phyloP scores from a whole-genome alignment of 2,113 vertebrate genomes.

The Labeo rohita region DNA sequence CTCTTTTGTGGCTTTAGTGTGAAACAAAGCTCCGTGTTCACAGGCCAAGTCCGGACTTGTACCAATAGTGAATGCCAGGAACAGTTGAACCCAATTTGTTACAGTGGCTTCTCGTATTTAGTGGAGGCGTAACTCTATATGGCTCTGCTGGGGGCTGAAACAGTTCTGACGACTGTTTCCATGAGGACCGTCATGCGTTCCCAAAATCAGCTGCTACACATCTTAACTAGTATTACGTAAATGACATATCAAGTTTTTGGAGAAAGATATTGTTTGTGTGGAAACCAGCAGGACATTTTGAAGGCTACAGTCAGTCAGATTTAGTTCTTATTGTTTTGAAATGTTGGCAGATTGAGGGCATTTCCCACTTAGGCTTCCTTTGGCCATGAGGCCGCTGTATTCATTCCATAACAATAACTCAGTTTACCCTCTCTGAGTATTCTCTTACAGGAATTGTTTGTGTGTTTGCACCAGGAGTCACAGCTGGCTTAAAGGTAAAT shows the following conservation, averaged over 20 bases:
- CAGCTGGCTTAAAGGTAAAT: neutral
- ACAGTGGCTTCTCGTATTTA: slow-evolving; percentile 5
- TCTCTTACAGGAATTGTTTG: slow-evolving; percentile 24
- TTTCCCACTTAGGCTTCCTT: slow-evolving; percentile 44
- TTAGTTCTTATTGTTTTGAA: slow-evolving; percentile 40
- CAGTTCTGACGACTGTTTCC: neutral
- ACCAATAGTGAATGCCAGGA: slow-evolving; percentile 7
- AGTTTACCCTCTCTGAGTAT: neutral
- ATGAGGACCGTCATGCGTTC: neutral
- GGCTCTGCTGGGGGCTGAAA: neutral
- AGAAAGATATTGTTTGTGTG: slow-evolving; percentile 17
- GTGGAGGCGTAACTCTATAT: neutral
- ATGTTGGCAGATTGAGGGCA: slow-evolving; percentile 26
- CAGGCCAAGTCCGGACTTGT: slow-evolving; percentile 33
- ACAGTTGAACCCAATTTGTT: slow-evolving; percentile 10
- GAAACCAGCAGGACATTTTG: slow-evolving; percentile 7
- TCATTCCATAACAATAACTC: slow-evolving; percentile 30
- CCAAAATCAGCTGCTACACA: neutral
- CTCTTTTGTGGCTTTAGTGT: slow-evolving; percentile 7
- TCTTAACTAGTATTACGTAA: neutral
- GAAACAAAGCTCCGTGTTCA: neutral
- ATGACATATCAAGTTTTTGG: neutral
- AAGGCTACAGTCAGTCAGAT: slow-evolving; percentile 12
- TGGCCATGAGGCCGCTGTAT: slow-evolving; percentile 22
- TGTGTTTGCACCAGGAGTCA: neutral